Evolutionary conservation across 2,113 vertebrate species (phyloP), one percentile per base, ranked within the genome.

Genomic region (Bagarius yarrelli): DNA sequence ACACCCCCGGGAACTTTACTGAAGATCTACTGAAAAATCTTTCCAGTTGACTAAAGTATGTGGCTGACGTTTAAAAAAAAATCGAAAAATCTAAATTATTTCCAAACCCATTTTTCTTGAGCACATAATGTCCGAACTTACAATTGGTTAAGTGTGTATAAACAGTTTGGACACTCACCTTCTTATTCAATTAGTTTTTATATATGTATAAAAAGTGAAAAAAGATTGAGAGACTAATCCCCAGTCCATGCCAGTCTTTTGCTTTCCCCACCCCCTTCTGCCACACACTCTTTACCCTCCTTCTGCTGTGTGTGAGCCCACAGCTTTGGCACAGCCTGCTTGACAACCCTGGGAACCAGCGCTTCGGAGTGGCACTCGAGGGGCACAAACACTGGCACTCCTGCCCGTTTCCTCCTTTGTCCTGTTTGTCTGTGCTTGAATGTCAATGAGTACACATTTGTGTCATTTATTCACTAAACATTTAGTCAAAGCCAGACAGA

Each of bases 311-410:
- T 82, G 61, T 32, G 56, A 63, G 83, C 87, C 78, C 80, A 27
- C 56, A 81, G 80, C 83, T 81, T 85, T 85, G 82, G 85, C 87
- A 84, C 78, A 23, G 76, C 73, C 79, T 84, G 66, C 82, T 59
- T 89, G 88, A 80, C 88, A 87, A 84, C 86, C 86, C 86, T 89
- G 88, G 88, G 86, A 87, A 87, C 86, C 52, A 81, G 85, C 75
- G 78, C 63, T 85, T 84, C 86, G 69, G 83, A 87, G 82, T 87
- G 86, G 82, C 86, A 85, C 85, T 87, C 84, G 40, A 84, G 82
- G 88, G 84, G 83, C 85, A 80, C 85, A 83, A 83, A 83, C 80
- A 83, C 84, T 86, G 86, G 88, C 83, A 85, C 75, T 23, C 80
- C 85, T 79, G 81, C 81, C 70, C 64, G 82, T 76, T 85, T 66